Evolutionary conservation across 2,888 invertebrate genomes (phyloP).

Genomic region (Luperina nickerlii): DNA sequence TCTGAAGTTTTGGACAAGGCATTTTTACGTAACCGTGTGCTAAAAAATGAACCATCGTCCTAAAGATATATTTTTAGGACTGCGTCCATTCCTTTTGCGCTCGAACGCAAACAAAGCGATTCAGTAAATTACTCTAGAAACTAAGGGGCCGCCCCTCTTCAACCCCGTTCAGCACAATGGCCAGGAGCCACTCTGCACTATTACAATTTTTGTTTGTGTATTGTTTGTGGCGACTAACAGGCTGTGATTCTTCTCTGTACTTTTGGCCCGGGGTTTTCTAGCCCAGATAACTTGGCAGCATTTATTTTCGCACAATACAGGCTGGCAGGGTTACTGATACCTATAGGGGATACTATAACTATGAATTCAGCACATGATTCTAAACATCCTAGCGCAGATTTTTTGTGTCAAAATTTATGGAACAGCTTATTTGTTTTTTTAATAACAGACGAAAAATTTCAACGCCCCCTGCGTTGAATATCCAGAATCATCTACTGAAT

Average conservation of each 20-base stretch:
- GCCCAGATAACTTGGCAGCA: not conserved
- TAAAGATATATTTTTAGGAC: not conserved
- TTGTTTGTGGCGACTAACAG: constrained; percentile 18
- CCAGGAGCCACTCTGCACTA: constrained; percentile 4
- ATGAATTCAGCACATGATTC: not conserved
- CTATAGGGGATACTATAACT: not conserved
- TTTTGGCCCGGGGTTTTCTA: not conserved
- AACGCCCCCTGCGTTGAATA: too few species aligned
- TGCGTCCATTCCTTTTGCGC: constrained; percentile 27
- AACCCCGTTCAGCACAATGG: constrained; percentile 29
- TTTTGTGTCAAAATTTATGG: not conserved
- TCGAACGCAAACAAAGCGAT: constrained; percentile 50
- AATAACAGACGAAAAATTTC: too few species aligned
- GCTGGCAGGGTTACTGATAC: not conserved
- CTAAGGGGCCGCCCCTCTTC: constrained; percentile 27
- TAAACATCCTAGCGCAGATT: not conserved
- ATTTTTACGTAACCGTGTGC: not conserved
- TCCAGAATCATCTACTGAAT: not conserved
- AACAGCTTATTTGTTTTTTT: not conserved
- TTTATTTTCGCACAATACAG: not conserved
- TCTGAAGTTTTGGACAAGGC: not conserved
- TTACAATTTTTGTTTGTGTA: constrained; percentile 25
- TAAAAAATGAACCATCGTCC: not conserved
- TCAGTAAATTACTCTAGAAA: constrained; percentile 36
- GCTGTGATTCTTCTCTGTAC: not conserved